Conservation (phyloP, 2,888 invertebrate genomes). For the Molanna angustata region DNA sequence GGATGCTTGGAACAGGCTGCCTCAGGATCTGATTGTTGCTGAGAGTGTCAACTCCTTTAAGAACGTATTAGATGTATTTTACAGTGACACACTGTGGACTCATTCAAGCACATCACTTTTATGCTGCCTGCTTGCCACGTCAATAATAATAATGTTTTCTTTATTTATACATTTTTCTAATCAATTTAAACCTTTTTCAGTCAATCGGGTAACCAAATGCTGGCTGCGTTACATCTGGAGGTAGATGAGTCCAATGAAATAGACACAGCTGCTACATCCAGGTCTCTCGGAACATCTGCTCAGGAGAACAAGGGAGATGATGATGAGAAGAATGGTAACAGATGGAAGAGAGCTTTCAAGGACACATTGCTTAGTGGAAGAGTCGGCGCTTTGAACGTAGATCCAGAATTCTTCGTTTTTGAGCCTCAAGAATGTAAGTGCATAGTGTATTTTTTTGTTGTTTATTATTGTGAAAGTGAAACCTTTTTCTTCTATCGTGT, state of each 20-base stretch:
- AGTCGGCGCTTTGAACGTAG: constrained; percentile 76
- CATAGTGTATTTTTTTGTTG: too few relatives aligned
- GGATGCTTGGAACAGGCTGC: too few relatives aligned
- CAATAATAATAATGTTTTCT: too few relatives aligned
- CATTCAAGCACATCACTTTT: too few relatives aligned
- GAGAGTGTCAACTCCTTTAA: too few relatives aligned
- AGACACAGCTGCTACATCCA: constrained; percentile 52
- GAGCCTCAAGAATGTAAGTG: constrained; percentile 68
- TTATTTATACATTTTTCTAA: too few relatives aligned
- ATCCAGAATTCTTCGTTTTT: constrained; percentile 76
- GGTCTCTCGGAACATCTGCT: constrained; percentile 37
- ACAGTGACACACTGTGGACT: too few relatives aligned
- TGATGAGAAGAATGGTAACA: constrained; percentile 17
- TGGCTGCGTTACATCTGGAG: constrained; percentile 73
- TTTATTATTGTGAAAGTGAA: too few relatives aligned
- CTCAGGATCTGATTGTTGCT: too few relatives aligned
- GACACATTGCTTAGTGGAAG: constrained; percentile 70
- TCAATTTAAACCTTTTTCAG: constrained; percentile 38
- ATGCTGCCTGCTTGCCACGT: too few relatives aligned
- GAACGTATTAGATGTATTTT: too few relatives aligned
- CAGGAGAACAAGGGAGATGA: constrained; percentile 36
- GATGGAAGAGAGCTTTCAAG: constrained; percentile 59
- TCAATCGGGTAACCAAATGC: constrained; percentile 61
- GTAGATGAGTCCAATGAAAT: constrained; percentile 69
- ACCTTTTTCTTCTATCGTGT: too few relatives aligned